phyloP scores from a whole-genome alignment of 1,140 invertebrate genomes.

The Piezodorus guildinii region DNA sequence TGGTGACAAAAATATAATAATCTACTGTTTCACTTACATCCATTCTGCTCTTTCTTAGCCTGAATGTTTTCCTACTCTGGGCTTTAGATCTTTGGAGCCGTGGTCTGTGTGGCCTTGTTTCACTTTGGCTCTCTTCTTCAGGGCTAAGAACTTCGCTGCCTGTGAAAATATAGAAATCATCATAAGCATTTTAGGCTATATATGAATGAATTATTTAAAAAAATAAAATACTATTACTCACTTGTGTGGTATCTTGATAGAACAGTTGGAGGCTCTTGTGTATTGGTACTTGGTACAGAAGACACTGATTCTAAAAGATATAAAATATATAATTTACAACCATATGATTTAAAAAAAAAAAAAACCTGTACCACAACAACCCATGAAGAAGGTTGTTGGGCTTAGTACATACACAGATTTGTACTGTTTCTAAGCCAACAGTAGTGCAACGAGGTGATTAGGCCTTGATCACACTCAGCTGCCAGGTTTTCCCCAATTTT shows the following conservation, averaged over 20 bases:
- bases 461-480: too few relatives aligned
- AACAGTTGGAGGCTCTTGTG: constrained; percentile 20
- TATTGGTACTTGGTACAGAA: constrained; percentile 32
- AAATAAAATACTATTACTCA: constrained; percentile 2
- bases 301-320: constrained; percentile 44
- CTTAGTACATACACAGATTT: too few relatives aligned
- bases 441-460: too few relatives aligned
- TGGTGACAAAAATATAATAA: too few relatives aligned
- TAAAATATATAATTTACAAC: background rate
- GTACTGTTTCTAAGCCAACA: too few relatives aligned
- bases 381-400: too few relatives aligned
- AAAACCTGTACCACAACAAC: too few relatives aligned
- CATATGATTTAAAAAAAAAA: too few relatives aligned
- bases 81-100: constrained; percentile 83
- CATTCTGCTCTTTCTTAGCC: constrained; percentile 64
- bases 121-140: constrained; percentile 43
- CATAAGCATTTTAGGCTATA: background rate
- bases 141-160: constrained; percentile 56
- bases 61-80: constrained; percentile 86
- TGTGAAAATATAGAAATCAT: background rate
- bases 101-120: constrained; percentile 45
- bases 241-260: constrained; percentile 21
- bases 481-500: too few relatives aligned
- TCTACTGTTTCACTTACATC: constrained; percentile 24
- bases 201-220: background rate